phyloP scores from a whole-genome alignment of 2,113 vertebrate genomes.

The Gadus macrocephalus region DNA sequence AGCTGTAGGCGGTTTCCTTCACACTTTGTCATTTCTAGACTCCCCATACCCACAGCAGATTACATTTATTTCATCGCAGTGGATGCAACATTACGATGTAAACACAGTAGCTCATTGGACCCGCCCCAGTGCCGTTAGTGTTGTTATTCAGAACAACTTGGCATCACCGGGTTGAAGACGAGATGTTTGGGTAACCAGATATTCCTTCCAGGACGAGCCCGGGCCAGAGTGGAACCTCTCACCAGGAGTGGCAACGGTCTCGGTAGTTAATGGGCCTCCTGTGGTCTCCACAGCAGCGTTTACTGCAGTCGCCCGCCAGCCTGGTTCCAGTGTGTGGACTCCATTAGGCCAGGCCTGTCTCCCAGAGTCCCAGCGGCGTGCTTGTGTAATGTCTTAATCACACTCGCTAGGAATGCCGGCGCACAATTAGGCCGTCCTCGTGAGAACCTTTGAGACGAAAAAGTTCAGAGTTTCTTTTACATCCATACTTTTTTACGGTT shows the following conservation, averaged over 20 bases:
- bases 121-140: neutral
- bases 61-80: too few relatives aligned
- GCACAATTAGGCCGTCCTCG: neutral
- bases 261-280: conserved; percentile 43
- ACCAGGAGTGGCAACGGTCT: conserved; percentile 39
- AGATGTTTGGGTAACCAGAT: conserved; percentile 54
- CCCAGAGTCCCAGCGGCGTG: conserved; percentile 33
- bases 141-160: conserved; percentile 30
- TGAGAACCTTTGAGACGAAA: too few relatives aligned
- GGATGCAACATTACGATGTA: neutral
- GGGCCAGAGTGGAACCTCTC: conserved; percentile 35
- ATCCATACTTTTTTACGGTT: too few relatives aligned
- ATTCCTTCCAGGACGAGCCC: conserved; percentile 34
- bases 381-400: conserved; percentile 42
- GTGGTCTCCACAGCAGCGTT: conserved; percentile 47
- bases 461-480: too few relatives aligned
- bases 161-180: conserved; percentile 34
- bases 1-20: too few relatives aligned
- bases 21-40: too few relatives aligned
- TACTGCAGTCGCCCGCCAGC: conserved; percentile 55
- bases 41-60: too few relatives aligned
- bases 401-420: conserved; percentile 10
- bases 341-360: conserved; percentile 50
- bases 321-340: conserved; percentile 56
- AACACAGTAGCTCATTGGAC: neutral